These are phyloP conservation scores for Aproaerema taeniolella DNA, from an alignment of 2,888 invertebrate species.

Conservation along the genomic window DNA sequence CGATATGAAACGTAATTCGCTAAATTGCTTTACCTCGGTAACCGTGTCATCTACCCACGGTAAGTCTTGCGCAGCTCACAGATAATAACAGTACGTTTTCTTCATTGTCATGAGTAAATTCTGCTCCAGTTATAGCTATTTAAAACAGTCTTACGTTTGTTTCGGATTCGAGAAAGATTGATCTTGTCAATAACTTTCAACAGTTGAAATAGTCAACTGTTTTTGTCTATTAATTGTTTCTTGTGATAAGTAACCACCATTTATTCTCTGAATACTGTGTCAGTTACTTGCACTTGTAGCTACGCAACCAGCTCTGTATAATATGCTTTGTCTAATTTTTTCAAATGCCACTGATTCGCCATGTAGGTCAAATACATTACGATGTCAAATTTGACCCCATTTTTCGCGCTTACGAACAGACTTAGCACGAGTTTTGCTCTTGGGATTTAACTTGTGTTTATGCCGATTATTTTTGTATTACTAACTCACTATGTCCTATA, in stretches of 20 bases:
- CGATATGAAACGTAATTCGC: constrained; percentile 1
- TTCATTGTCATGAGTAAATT: too few species aligned
- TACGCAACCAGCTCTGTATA: constrained; percentile 14
- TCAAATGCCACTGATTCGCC: constrained; percentile 49
- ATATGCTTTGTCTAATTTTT: constrained; percentile 45
- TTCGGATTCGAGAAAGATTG: too few species aligned
- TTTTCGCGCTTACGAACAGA: constrained; percentile 34
- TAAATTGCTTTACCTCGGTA: constrained; percentile 5
- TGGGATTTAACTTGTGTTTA: constrained; percentile 10
- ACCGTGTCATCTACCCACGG: constrained; percentile 10
- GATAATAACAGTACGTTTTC: too few species aligned
- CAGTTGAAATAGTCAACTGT: too few species aligned
- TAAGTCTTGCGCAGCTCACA: too few species aligned
- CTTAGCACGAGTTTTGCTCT: constrained; percentile 15
- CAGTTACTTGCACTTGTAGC: background rate
- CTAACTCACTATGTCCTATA: too few species aligned
- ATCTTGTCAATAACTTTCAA: too few species aligned
- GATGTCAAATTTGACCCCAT: constrained; percentile 64
- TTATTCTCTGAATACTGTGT: background rate
- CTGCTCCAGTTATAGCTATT: too few species aligned
- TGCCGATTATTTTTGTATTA: too few species aligned
- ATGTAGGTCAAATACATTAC: constrained; percentile 69
- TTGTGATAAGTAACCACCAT: background rate
- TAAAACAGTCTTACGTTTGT: too few species aligned
- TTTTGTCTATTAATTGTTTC: too few species aligned